Conservation (phyloP, 2,113 vertebrate genomes). For the Crocuta crocuta region DNA sequence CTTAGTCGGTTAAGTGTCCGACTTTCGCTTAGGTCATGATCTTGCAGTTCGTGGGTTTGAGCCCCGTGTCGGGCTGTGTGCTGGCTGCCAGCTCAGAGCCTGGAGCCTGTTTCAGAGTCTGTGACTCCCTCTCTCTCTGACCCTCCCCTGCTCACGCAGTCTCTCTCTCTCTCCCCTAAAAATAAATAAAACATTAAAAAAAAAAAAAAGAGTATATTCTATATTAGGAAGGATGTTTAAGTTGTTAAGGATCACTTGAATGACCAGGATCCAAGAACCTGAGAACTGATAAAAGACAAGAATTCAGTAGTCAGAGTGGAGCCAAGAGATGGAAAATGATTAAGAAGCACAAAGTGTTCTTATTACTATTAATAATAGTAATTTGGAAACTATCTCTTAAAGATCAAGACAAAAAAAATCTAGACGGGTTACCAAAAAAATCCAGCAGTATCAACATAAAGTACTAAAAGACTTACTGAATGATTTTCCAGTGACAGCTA, state of each 20-base stretch:
- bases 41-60: too few species aligned
- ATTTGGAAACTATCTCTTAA: conserved; percentile 24
- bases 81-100: too few species aligned
- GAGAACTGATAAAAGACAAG: background rate
- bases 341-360: background rate
- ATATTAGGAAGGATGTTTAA: background rate
- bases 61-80: too few species aligned
- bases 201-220: background rate
- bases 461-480: conserved; percentile 13
- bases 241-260: background rate
- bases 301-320: conserved; percentile 10
- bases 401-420: background rate
- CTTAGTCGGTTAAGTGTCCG: too few species aligned
- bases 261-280: conserved; percentile 1
- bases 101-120: too few species aligned
- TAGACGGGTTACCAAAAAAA: conserved; percentile 19
- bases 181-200: too few species aligned
- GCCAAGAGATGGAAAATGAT: background rate
- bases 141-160: too few species aligned
- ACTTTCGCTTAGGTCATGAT: too few species aligned
- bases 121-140: too few species aligned
- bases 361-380: background rate
- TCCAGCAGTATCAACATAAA: background rate
- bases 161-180: too few species aligned
- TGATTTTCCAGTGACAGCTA: conserved; percentile 22